These are phyloP conservation scores for Muntiacus muntjak DNA, from an alignment of 2,113 vertebrate genomes.

Conservation along the genomic window DNA sequence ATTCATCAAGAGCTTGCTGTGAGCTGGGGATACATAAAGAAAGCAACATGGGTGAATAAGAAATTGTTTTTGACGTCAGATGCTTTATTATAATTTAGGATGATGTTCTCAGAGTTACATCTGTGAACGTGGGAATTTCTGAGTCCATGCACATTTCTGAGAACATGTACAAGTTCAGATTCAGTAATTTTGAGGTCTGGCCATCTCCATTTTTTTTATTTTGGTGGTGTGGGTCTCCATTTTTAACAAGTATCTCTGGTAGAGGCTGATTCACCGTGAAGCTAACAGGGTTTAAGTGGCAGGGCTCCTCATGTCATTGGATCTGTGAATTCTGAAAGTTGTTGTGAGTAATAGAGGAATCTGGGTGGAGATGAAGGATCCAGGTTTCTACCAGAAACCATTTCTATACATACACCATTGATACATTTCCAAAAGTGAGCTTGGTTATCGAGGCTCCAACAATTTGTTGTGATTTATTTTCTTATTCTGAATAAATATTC, in stretches of 20 bases:
- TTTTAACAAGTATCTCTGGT: background rate
- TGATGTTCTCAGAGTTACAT: background rate
- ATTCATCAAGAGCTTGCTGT: slow-evolving; percentile 20
- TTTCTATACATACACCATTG: background rate
- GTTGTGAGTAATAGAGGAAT: background rate
- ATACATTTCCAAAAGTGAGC: background rate
- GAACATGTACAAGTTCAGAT: background rate
- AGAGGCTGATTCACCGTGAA: background rate
- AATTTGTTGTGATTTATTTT: background rate
- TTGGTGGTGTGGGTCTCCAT: background rate
- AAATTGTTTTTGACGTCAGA: background rate
- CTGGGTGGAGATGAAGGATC: background rate
- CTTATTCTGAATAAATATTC: background rate
- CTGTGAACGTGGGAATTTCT: background rate
- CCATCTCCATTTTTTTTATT: background rate
- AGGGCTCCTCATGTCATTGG: background rate
- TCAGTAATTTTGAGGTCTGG: background rate
- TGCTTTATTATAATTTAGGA: background rate
- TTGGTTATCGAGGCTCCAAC: background rate
- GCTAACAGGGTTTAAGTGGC: background rate
- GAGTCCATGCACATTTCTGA: background rate
- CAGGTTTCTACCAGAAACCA: background rate
- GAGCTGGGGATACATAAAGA: background rate
- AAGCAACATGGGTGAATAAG: background rate
- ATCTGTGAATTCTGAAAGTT: background rate